phyloP scores from a whole-genome alignment of 2,113 vertebrate species.

The Lynx canadensis region DNA sequence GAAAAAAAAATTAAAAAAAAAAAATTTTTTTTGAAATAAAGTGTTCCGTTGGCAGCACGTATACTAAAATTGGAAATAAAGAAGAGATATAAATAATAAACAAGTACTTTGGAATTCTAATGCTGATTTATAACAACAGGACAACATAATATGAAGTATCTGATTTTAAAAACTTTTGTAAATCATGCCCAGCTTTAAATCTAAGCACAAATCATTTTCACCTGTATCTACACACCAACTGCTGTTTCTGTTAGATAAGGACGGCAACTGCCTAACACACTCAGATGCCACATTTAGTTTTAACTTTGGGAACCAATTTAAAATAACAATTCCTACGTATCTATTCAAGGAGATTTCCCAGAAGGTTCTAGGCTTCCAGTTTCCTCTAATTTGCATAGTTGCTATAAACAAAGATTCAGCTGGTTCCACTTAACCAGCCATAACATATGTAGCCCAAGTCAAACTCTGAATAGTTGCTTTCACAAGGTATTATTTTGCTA shows the following conservation, averaged over 20 bases:
- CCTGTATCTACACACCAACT: not conserved
- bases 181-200: slow-evolving; percentile 24
- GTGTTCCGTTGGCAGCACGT: no score
- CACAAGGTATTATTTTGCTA: slow-evolving; percentile 10
- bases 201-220: slow-evolving; percentile 6
- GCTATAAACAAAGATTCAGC: not conserved
- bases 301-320: slow-evolving; percentile 31
- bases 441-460: not conserved
- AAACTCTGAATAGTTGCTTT: not conserved
- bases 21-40: not conserved
- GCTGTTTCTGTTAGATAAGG: not conserved
- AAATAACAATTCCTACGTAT: not conserved
- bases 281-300: not conserved
- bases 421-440: not conserved
- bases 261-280: not conserved
- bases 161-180: slow-evolving; percentile 26
- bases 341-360: not conserved
- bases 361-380: slow-evolving; percentile 26
- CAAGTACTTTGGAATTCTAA: not conserved
- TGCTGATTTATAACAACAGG: not conserved
- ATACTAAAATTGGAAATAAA: not conserved
- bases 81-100: not conserved
- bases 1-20: no score
- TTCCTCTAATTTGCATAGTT: slow-evolving; percentile 28
- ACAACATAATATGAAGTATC: not conserved